These are phyloP conservation scores for Drosophila seclusa DNA, from an alignment of 2,888 invertebrate species.

Conservation along the genomic window DNA sequence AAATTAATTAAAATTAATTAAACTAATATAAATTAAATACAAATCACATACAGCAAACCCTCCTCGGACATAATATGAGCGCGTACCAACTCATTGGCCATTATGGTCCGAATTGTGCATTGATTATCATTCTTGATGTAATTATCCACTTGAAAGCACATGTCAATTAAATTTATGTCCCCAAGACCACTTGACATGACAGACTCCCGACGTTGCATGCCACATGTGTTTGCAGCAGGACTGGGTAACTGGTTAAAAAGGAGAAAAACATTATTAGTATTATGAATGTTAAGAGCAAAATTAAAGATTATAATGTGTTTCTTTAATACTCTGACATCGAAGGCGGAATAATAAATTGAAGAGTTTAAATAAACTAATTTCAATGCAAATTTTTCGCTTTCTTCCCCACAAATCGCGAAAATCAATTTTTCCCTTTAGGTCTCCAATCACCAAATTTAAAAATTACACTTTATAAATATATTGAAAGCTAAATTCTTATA, in stretches of 20 bases:
- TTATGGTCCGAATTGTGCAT: constrained; percentile 32
- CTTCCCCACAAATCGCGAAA: neutral
- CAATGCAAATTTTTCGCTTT: neutral
- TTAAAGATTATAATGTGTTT: neutral
- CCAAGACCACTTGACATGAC: constrained; percentile 25
- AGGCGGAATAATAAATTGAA: neutral
- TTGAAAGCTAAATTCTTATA: neutral
- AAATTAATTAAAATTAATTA: no score
- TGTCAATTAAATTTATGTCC: constrained; percentile 3
- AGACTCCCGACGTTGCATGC: constrained; percentile 43
- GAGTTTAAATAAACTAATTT: neutral
- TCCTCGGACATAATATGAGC: constrained; percentile 31
- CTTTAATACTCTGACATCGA: neutral
- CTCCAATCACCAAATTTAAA: neutral
- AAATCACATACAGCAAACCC: constrained; percentile 60
- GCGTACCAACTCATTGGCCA: constrained; percentile 53
- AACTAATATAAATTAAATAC: neutral
- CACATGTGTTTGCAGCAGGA: neutral
- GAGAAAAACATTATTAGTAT: neutral
- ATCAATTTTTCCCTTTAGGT: neutral
- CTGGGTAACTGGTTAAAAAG: constrained; percentile 15
- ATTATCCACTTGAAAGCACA: constrained; percentile 1
- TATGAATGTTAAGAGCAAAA: neutral
- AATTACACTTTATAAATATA: neutral
- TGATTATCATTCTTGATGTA: constrained; percentile 33